phyloP scores from a whole-genome alignment of 2,888 invertebrate genomes.

The Kuschelorhynchus macadamiae region DNA sequence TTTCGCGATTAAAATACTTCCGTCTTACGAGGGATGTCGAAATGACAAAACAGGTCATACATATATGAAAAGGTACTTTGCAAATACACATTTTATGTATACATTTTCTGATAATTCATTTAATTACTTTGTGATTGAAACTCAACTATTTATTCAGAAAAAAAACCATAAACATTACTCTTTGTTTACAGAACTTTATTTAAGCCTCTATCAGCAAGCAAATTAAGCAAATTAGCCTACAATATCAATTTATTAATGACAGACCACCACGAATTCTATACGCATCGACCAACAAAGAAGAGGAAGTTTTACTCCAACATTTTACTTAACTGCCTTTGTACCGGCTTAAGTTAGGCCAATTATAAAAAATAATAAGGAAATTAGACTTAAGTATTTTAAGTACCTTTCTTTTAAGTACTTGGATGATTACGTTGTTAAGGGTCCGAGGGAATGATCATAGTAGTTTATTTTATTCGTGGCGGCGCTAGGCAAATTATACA shows the following conservation, averaged over 20 bases:
- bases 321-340: slow-evolving; percentile 20
- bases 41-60: too few relatives aligned
- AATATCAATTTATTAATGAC: slow-evolving; percentile 14
- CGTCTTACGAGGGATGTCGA: too few relatives aligned
- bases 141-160: too few relatives aligned
- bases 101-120: too few relatives aligned
- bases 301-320: slow-evolving; percentile 30
- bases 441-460: slow-evolving; percentile 1
- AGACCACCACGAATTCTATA: slow-evolving; percentile 21
- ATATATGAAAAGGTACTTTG: too few relatives aligned
- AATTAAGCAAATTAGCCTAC: too few relatives aligned
- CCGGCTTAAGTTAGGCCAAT: slow-evolving; percentile 11
- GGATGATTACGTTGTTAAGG: slow-evolving; percentile 23
- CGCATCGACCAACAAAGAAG: slow-evolving; percentile 13
- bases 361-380: slow-evolving; percentile 35
- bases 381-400: slow-evolving; percentile 31
- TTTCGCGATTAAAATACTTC: too few relatives aligned
- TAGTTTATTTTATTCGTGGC: not conserved
- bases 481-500: slow-evolving; percentile 19
- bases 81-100: too few relatives aligned
- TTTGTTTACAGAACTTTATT: too few relatives aligned
- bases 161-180: too few relatives aligned
- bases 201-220: too few relatives aligned
- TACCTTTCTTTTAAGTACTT: slow-evolving; percentile 27
- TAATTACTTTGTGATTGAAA: too few relatives aligned